Evolutionary conservation across 2,888 invertebrate genomes (phyloP).

Genomic region (Zygogramma bicolorata): DNA sequence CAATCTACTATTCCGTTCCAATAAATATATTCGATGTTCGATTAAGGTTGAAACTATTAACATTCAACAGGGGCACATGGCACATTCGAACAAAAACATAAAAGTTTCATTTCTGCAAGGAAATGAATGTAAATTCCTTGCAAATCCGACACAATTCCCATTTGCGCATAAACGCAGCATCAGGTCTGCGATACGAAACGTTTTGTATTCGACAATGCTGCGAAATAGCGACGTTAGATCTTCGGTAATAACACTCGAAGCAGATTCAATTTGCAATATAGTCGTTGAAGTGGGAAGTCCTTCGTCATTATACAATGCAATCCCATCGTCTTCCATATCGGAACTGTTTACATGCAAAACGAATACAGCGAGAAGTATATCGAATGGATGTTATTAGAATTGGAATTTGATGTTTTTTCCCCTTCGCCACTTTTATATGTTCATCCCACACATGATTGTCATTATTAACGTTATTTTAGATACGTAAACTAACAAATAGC

Average conservation of each 20-base stretch:
- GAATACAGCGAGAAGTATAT: background rate
- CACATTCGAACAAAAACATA: too few species aligned
- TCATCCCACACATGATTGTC: too few species aligned
- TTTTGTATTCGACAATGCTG: constrained; percentile 27
- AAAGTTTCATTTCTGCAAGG: background rate
- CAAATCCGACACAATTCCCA: background rate
- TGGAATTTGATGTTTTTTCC: too few species aligned
- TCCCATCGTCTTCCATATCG: background rate
- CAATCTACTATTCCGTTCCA: too few species aligned
- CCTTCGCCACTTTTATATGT: too few species aligned
- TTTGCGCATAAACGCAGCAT: background rate
- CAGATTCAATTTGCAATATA: constrained; percentile 43
- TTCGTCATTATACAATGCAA: constrained; percentile 21
- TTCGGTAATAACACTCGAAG: constrained; percentile 34
- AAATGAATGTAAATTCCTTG: background rate
- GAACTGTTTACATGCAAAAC: background rate
- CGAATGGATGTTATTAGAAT: background rate
- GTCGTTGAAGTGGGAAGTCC: constrained; percentile 31
- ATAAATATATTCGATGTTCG: too few species aligned
- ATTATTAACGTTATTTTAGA: too few species aligned
- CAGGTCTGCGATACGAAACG: background rate
- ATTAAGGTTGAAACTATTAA: too few species aligned
- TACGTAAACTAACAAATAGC: too few species aligned
- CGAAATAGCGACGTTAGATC: constrained; percentile 31
- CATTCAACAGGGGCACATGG: background rate